Evolutionary conservation across 2,113 vertebrate species (phyloP).

Genomic region (Zosterops japonicus): DNA sequence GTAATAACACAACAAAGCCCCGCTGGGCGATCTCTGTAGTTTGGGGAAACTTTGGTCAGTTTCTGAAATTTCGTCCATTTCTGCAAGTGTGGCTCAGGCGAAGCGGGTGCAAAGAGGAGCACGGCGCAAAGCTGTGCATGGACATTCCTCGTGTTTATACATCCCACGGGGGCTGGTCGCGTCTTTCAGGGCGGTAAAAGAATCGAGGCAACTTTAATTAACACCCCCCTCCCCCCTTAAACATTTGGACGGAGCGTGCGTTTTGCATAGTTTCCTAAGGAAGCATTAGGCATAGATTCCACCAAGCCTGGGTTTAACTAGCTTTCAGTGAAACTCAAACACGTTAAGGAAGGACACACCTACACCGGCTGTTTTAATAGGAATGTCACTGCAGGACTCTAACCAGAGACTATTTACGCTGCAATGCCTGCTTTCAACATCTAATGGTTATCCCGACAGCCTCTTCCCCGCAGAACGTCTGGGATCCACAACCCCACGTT

Average conservation of each 20-base stretch:
- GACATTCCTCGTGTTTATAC: neutral
- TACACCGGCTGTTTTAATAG: neutral
- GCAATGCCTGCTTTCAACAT: neutral
- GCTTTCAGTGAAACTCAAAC: constrained; percentile 13
- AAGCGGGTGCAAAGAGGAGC: neutral
- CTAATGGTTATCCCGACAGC: neutral
- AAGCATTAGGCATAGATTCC: neutral
- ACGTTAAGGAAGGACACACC: neutral
- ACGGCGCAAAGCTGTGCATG: neutral
- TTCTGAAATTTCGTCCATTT: too few relatives aligned
- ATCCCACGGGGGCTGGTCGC: neutral
- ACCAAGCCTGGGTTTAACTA: neutral
- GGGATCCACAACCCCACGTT: neutral
- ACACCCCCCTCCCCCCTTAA: neutral
- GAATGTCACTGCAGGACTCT: neutral
- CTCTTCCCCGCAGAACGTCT: neutral
- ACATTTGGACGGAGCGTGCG: neutral
- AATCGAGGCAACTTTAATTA: neutral
- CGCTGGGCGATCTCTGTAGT: neutral
- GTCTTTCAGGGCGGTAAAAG: neutral
- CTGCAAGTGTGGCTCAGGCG: neutral
- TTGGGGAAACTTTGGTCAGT: neutral
- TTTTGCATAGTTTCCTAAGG: neutral
- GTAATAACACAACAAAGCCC: neutral
- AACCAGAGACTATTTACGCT: neutral